These are phyloP conservation scores for Saguinus imperator DNA, from an alignment of 2,113 vertebrate species.

Conservation along the genomic window DNA sequence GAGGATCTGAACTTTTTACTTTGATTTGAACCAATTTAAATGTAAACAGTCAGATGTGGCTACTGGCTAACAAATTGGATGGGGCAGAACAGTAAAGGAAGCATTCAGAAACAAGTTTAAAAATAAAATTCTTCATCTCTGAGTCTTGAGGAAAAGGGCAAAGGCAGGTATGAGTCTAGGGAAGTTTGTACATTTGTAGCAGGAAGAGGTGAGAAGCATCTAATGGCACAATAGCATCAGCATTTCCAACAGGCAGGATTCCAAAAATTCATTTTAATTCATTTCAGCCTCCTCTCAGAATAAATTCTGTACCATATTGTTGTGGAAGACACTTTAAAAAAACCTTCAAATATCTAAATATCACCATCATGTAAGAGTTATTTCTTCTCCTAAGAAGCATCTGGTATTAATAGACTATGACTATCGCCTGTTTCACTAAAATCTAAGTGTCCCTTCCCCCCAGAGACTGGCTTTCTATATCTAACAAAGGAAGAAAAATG, in stretches of 20 bases:
- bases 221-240: background rate
- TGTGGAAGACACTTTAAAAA: background rate
- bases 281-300: background rate
- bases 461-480: background rate
- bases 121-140: background rate
- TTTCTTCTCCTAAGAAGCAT: background rate
- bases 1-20: background rate
- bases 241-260: background rate
- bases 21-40: background rate
- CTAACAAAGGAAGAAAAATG: background rate
- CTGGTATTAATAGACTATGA: background rate
- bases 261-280: background rate
- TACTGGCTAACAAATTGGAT: background rate
- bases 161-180: background rate
- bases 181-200: background rate
- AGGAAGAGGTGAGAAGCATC: background rate
- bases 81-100: background rate
- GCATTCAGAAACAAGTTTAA: background rate
- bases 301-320: background rate
- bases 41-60: background rate
- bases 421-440: background rate
- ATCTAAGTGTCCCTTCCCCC: background rate
- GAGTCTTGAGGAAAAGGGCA: background rate
- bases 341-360: background rate
- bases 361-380: background rate